Percentiles rank a stretch among this genome's conserved stretches.
phyloP scores from a whole-genome alignment of 2,113 vertebrate genomes.

The Aspiorhynchus laticeps region DNA sequence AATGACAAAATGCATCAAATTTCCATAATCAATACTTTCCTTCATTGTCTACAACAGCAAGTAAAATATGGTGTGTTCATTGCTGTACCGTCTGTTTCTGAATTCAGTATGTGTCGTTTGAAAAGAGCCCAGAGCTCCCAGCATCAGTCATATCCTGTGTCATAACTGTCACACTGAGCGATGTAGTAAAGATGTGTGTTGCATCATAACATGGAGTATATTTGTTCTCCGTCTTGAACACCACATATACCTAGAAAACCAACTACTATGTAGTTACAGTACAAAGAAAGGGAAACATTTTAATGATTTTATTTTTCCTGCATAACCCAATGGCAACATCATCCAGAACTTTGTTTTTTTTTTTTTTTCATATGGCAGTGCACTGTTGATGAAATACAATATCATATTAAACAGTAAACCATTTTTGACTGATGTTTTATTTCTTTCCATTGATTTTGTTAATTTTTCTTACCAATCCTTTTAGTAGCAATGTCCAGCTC shows the following conservation, averaged over 20 bases:
- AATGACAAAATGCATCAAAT: background rate
- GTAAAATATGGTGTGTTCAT: background rate
- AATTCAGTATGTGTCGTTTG: slow-evolving; percentile 26
- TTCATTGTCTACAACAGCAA: background rate
- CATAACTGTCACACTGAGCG: slow-evolving; percentile 47
- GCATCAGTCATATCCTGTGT: slow-evolving; percentile 36
- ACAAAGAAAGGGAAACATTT: slow-evolving; percentile 56
- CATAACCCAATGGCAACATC: background rate
- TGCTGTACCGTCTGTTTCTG: slow-evolving; percentile 33
- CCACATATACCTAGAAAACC: slow-evolving; percentile 72
- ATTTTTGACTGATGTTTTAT: slow-evolving; percentile 4
- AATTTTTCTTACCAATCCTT: background rate
- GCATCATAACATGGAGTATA: slow-evolving; percentile 48
- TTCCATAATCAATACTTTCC: background rate
- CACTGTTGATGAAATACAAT: slow-evolving; percentile 37
- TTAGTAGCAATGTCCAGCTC: background rate
- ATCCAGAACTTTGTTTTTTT: slow-evolving; percentile 21
- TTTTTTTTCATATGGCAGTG: slow-evolving; percentile 23
- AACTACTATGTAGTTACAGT: slow-evolving; percentile 82
- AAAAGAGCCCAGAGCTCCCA: slow-evolving; percentile 24
- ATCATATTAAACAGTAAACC: slow-evolving; percentile 35
- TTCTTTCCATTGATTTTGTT: slow-evolving; percentile 6
- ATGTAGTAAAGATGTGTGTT: slow-evolving; percentile 49
- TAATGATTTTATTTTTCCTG: slow-evolving; percentile 10
- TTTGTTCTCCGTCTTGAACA: slow-evolving; percentile 55